Evolutionary conservation across 1,140 invertebrate genomes (phyloP).

Genomic region (Ptiloglossa arizonensis): DNA sequence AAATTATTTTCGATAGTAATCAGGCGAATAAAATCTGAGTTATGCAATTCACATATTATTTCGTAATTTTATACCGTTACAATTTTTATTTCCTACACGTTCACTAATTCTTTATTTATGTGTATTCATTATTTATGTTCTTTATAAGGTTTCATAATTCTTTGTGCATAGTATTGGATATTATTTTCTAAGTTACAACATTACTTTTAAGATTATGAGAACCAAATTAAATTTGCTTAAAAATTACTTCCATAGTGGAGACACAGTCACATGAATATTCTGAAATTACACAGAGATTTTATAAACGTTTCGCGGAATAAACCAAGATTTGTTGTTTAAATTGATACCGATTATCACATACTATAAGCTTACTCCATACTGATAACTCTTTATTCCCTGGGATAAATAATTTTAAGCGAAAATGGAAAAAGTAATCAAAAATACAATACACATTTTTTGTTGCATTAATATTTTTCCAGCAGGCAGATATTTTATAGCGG

Average conservation of each 20-base stretch:
- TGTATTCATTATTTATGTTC: too few relatives aligned
- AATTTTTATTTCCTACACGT: too few relatives aligned
- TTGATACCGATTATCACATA: not conserved
- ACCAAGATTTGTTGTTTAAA: not conserved
- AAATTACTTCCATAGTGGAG: not conserved
- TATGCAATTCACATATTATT: too few relatives aligned
- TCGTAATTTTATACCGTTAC: too few relatives aligned
- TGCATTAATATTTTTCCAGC: constrained; percentile 21
- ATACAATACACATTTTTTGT: not conserved
- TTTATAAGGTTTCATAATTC: too few relatives aligned
- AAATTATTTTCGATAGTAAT: too few relatives aligned
- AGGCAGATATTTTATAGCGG: constrained; percentile 14
- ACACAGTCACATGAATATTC: not conserved
- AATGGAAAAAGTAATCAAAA: not conserved
- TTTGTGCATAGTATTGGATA: too few relatives aligned
- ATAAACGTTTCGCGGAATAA: not conserved
- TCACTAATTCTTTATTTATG: too few relatives aligned
- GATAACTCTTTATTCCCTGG: not conserved
- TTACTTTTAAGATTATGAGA: too few relatives aligned
- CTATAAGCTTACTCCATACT: too few relatives aligned
- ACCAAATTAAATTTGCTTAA: not conserved
- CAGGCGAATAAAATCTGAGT: too few relatives aligned
- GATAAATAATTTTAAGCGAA: constrained; percentile 9
- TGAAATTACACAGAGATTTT: not conserved
- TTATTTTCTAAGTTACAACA: too few relatives aligned